These are phyloP conservation scores for Pangasius mekongensis DNA, from an alignment of 2,797 vertebrate species.

Conservation along the genomic window DNA sequence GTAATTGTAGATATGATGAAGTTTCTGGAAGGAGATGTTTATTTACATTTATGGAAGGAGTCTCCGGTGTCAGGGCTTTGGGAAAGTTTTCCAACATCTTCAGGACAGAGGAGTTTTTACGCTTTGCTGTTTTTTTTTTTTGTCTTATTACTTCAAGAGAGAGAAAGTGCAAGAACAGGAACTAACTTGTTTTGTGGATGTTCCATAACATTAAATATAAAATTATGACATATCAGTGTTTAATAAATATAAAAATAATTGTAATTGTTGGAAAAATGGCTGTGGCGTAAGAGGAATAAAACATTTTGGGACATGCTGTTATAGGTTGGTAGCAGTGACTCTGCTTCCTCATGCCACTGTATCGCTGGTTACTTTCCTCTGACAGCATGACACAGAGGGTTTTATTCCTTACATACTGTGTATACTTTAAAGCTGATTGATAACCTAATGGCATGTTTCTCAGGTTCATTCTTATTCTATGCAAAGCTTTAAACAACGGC, in stretches of 20 bases:
- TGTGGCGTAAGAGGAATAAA: background rate
- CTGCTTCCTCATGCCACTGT: background rate
- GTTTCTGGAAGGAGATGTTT: background rate
- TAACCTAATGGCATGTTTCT: background rate
- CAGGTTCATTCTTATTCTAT: background rate
- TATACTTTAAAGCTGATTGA: background rate
- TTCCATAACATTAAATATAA: background rate
- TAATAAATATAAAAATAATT: background rate
- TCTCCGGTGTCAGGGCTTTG: background rate
- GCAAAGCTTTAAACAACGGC: background rate
- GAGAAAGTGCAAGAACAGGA: background rate
- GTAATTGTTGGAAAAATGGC: background rate
- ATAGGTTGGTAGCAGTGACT: background rate
- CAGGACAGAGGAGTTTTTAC: background rate
- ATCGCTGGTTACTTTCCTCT: background rate
- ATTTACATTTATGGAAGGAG: background rate
- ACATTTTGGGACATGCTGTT: background rate
- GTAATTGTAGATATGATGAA: background rate
- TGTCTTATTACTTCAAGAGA: background rate
- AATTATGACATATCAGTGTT: background rate
- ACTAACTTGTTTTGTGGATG: background rate
- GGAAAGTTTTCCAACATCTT: background rate
- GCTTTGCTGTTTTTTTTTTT: too few species aligned
- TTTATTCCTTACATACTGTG: background rate
- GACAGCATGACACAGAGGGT: background rate